These are phyloP conservation scores for Corvus moneduloides DNA, from an alignment of 2,113 vertebrate genomes.

Conservation along the genomic window DNA sequence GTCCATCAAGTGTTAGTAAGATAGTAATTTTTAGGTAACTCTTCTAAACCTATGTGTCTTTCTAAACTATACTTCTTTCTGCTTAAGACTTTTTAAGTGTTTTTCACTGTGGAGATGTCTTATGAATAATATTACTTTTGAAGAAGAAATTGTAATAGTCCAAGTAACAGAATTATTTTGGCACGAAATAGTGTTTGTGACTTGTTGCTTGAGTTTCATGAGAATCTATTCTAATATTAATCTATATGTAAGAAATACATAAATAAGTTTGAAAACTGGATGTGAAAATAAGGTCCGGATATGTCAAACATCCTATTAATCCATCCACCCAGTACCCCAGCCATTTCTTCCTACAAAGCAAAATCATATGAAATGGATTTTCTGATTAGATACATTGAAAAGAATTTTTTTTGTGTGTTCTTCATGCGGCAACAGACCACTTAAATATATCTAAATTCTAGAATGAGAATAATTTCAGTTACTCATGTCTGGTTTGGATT, in stretches of 20 bases:
- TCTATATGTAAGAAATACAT: neutral
- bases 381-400: neutral
- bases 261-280: neutral
- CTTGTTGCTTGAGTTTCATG: neutral
- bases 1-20: neutral
- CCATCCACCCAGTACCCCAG: neutral
- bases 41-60: neutral
- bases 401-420: neutral
- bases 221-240: neutral
- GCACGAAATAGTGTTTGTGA: neutral
- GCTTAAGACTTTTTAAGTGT: neutral
- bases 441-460: neutral
- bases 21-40: neutral
- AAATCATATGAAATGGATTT: neutral
- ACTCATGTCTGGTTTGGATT: neutral
- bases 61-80: neutral
- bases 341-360: neutral
- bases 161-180: neutral
- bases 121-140: neutral
- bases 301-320: neutral
- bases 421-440: neutral
- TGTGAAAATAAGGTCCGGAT: neutral
- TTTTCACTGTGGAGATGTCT: neutral
- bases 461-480: neutral
- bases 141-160: neutral